Conservation (phyloP, 1,140 invertebrate genomes). For the Nephotettix cincticeps region DNA sequence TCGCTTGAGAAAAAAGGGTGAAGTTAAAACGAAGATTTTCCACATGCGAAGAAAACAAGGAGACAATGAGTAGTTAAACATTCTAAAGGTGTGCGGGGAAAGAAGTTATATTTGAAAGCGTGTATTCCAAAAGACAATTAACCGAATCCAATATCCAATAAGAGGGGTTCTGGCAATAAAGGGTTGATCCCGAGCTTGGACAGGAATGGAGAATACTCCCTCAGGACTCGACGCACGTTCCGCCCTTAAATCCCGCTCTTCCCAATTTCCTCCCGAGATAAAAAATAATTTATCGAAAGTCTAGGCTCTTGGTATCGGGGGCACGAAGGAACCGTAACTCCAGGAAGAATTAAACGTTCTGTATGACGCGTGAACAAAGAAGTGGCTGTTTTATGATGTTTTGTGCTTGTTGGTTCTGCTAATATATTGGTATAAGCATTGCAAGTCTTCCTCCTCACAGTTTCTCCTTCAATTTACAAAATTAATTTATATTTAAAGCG, state of each 20-base stretch:
- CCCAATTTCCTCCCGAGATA: conserved; percentile 15
- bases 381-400: too few relatives aligned
- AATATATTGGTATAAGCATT: too few relatives aligned
- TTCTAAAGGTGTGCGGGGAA: neutral
- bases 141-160: conserved; percentile 10
- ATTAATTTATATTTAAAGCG: too few relatives aligned
- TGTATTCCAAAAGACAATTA: conserved; percentile 1
- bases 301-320: conserved; percentile 1
- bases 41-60: too few relatives aligned
- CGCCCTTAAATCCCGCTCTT: conserved; percentile 8
- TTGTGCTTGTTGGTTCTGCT: too few relatives aligned
- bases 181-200: conserved; percentile 12
- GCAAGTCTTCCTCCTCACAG: too few relatives aligned
- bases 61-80: too few relatives aligned
- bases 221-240: neutral
- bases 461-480: too few relatives aligned
- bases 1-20: too few relatives aligned
- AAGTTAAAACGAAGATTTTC: too few relatives aligned
- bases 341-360: neutral
- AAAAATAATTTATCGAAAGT: conserved; percentile 21
- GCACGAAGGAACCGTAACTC: neutral
- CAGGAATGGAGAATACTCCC: neutral
- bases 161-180: conserved; percentile 2
- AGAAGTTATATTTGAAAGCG: neutral
- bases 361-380: neutral